Percentiles rank a stretch among this genome's conserved stretches.
These are phyloP conservation scores for Aegotheles bennettii DNA, from an alignment of 2,113 vertebrate species.

Conservation along the genomic window DNA sequence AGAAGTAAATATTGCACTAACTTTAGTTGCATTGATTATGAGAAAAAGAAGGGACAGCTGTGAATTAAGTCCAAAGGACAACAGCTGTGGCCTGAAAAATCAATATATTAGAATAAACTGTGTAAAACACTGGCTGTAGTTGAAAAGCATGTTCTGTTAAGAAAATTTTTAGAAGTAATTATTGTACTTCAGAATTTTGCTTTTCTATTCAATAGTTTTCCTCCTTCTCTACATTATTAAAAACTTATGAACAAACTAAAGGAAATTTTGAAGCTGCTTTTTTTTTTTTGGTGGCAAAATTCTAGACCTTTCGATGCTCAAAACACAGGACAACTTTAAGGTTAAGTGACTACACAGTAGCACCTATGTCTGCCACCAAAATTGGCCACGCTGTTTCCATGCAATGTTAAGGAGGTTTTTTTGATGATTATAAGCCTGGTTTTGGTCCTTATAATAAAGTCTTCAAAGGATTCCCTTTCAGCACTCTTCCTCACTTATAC, in stretches of 20 bases:
- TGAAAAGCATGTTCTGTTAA: not conserved
- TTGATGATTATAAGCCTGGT: not conserved
- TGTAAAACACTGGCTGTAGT: not conserved
- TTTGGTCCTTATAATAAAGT: not conserved
- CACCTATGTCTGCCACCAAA: not conserved
- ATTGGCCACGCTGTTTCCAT: not conserved
- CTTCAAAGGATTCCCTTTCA: not conserved
- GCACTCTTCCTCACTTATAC: not conserved
- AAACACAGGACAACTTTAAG: not conserved
- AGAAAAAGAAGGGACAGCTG: not conserved
- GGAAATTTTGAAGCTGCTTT: not conserved
- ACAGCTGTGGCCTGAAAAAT: not conserved
- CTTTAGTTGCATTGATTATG: not conserved
- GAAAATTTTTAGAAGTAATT: not conserved
- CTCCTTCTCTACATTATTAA: not conserved
- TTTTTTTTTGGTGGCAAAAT: not conserved
- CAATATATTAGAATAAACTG: not conserved
- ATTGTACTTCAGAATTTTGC: not conserved
- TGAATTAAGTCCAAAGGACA: not conserved
- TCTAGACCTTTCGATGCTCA: not conserved
- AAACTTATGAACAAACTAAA: not conserved
- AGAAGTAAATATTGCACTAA: not conserved
- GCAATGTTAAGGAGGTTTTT: not conserved
- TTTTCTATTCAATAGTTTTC: not conserved
- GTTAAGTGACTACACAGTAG: not conserved